These are phyloP conservation scores for Allacma fusca DNA, from an alignment of 2,888 invertebrate species.

Conservation along the genomic window DNA sequence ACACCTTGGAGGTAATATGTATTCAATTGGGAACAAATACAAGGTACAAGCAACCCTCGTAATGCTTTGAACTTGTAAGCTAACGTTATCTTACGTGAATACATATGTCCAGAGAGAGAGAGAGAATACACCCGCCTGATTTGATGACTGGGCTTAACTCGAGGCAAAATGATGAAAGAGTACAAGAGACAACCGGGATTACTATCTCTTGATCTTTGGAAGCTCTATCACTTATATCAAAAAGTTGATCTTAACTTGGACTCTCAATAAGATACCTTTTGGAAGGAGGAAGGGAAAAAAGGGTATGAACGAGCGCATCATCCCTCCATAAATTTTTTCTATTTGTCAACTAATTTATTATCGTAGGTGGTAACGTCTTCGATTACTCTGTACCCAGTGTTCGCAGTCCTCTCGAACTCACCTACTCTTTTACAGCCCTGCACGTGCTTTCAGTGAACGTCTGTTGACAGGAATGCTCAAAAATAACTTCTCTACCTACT, in stretches of 20 bases:
- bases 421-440: slow-evolving; percentile 8
- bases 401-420: neutral
- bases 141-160: neutral
- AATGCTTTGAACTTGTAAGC: too few relatives aligned
- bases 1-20: too few relatives aligned
- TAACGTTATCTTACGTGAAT: too few relatives aligned
- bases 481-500: slow-evolving; percentile 4
- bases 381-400: slow-evolving; percentile 3
- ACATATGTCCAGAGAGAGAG: too few relatives aligned
- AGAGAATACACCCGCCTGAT: too few relatives aligned
- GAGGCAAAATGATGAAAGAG: slow-evolving; percentile 24
- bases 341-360: slow-evolving; percentile 42
- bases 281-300: neutral
- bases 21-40: too few relatives aligned
- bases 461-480: slow-evolving; percentile 11
- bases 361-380: slow-evolving; percentile 41
- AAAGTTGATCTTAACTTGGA: slow-evolving; percentile 28
- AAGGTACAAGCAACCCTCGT: too few relatives aligned
- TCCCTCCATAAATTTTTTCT: slow-evolving; percentile 41
- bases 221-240: slow-evolving; percentile 30
- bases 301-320: slow-evolving; percentile 26
- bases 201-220: slow-evolving; percentile 27
- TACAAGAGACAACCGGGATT: slow-evolving; percentile 13
- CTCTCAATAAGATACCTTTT: slow-evolving; percentile 23
- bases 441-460: slow-evolving; percentile 17